These are phyloP conservation scores for Saccostrea glomerata DNA, from an alignment of 1,140 invertebrate genomes.

Conservation along the genomic window DNA sequence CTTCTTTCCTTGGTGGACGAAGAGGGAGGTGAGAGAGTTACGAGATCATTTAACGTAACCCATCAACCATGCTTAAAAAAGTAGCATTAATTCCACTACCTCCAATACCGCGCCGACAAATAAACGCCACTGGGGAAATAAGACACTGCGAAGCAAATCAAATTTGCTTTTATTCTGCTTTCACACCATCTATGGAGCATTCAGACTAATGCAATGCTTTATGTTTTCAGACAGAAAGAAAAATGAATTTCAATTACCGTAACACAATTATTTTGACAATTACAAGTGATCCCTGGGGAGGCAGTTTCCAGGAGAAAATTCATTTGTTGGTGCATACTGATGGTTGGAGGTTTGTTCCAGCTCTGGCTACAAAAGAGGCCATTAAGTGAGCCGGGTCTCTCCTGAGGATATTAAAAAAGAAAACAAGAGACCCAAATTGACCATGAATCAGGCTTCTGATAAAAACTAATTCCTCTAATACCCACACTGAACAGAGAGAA, in stretches of 20 bases:
- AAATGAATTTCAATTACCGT: constrained; percentile 37
- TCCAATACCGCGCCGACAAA: constrained; percentile 4
- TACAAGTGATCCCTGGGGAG: constrained; percentile 23
- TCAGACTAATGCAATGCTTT: constrained; percentile 36
- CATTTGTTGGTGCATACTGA: constrained; percentile 27
- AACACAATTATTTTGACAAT: constrained; percentile 38
- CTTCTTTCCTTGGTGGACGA: neutral
- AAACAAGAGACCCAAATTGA: constrained; percentile 36
- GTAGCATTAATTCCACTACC: constrained; percentile 5
- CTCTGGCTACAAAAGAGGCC: neutral
- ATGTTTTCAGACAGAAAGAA: constrained; percentile 34
- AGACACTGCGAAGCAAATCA: constrained; percentile 21
- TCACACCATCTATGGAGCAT: constrained; percentile 30
- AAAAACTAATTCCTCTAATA: constrained; percentile 35
- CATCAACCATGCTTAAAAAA: constrained; percentile 21
- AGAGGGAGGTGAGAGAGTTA: constrained; percentile 8
- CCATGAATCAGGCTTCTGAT: constrained; percentile 27
- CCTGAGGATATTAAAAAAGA: constrained; percentile 21
- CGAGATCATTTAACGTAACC: constrained; percentile 31
- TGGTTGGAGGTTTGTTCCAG: neutral
- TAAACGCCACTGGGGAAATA: constrained; percentile 24
- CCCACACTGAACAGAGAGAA: constrained; percentile 13
- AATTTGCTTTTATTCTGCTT: constrained; percentile 29
- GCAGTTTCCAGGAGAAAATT: constrained; percentile 20
- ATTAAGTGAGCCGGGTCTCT: neutral